These are phyloP conservation scores for Suillia variegata DNA, from an alignment of 2,888 invertebrate species.

Conservation along the genomic window DNA sequence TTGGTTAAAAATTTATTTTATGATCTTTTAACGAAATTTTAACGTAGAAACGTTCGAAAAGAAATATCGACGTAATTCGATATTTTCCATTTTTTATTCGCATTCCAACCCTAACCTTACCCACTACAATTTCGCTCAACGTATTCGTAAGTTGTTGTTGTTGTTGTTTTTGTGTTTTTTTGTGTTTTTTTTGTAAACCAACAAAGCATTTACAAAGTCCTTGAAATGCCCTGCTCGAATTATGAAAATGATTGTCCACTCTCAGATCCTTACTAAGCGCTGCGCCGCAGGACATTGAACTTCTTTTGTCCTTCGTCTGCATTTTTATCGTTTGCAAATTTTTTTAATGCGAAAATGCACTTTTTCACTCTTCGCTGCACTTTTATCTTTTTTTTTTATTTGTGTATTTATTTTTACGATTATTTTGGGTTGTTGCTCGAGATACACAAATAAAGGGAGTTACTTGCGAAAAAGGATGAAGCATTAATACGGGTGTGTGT, in stretches of 20 bases:
- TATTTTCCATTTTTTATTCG: neutral
- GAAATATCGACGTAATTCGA: too few species aligned
- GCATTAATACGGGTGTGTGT: too few species aligned
- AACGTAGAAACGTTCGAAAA: too few species aligned
- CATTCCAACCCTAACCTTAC: neutral
- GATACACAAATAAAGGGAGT: too few species aligned
- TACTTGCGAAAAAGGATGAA: too few species aligned
- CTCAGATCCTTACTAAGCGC: neutral
- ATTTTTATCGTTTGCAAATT: neutral
- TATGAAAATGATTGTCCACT: neutral
- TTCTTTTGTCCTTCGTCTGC: neutral
- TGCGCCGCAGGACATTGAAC: neutral
- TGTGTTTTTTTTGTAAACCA: too few species aligned
- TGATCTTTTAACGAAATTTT: too few species aligned
- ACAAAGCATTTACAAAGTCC: neutral
- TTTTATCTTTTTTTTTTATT: neutral
- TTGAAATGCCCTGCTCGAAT: neutral
- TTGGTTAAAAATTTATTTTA: too few species aligned
- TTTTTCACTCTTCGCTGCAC: neutral
- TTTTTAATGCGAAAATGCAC: conserved; percentile 1
- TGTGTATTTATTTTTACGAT: neutral
- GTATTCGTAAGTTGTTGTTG: neutral
- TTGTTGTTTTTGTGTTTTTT: too few species aligned
- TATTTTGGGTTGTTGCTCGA: too few species aligned
- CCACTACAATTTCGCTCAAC: neutral